Evolutionary conservation across 1,140 invertebrate species (phyloP).

Genomic region (Palaemon carinicauda): DNA sequence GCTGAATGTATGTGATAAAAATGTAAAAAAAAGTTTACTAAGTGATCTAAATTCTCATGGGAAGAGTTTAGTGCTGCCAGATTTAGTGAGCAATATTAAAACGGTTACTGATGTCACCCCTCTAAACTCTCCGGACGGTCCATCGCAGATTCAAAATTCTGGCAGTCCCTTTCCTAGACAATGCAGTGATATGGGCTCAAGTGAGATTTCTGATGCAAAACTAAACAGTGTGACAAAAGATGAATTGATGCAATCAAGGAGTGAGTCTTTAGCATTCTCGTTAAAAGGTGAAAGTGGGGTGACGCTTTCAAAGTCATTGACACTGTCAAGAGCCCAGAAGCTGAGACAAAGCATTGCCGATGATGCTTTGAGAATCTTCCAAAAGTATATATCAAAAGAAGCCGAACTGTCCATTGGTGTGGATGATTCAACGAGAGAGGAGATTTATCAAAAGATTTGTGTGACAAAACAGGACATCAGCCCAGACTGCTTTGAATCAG

Average conservation of each 20-base stretch:
- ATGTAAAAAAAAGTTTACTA: not conserved
- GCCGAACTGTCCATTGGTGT: conserved; percentile 16
- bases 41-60: not conserved
- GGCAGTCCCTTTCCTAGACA: not conserved
- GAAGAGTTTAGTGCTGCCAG: conserved; percentile 26
- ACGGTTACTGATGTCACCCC: conserved; percentile 37
- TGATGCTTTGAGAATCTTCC: conserved; percentile 38
- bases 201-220: too few relatives aligned
- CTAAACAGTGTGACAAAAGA: too few relatives aligned
- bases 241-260: not conserved
- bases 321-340: not conserved
- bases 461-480: conserved; percentile 12
- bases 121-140: conserved; percentile 28
- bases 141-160: not conserved
- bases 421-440: not conserved
- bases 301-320: not conserved
- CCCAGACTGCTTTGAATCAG: conserved; percentile 5
- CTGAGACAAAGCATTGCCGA: conserved; percentile 22
- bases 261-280: not conserved
- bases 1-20: not conserved
- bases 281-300: not conserved
- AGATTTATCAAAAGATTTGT: not conserved
- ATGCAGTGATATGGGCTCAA: not conserved
- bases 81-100: conserved; percentile 42
- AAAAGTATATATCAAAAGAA: conserved; percentile 27